A percentile compares a stretch with the other conserved stretches of the same genome.
Conservation (phyloP, 2,113 vertebrate species). For the Eclectus roratus region DNA sequence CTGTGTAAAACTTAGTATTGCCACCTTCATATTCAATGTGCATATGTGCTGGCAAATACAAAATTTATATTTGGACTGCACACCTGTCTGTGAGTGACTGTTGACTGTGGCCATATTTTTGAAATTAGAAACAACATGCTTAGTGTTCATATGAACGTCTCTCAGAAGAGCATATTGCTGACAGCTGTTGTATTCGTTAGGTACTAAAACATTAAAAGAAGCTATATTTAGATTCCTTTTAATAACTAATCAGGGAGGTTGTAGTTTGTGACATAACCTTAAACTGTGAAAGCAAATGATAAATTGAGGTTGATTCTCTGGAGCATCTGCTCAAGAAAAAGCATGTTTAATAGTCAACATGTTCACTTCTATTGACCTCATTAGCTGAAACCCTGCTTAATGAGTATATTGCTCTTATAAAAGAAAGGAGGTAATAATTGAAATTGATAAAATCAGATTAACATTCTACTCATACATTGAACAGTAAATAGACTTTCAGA, state of each 20-base stretch:
- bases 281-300: constrained; percentile 2
- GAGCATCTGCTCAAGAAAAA: background rate
- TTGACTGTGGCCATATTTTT: constrained; percentile 17
- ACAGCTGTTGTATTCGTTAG: constrained; percentile 49
- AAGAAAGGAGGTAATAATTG: background rate
- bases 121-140: constrained; percentile 1
- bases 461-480: background rate
- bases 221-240: constrained; percentile 50
- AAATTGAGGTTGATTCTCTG: background rate
- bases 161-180: constrained; percentile 50
- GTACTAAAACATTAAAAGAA: constrained; percentile 27
- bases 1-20: background rate
- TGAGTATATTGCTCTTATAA: background rate
- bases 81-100: constrained; percentile 24
- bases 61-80: constrained; percentile 28
- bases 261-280: constrained; percentile 1
- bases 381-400: background rate
- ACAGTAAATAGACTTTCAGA: background rate
- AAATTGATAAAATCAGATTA: background rate
- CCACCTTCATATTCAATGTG: background rate
- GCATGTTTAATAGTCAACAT: background rate
- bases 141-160: background rate
- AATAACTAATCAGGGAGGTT: background rate
- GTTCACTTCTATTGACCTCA: background rate
- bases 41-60: background rate